Base-by-base conservation (phyloP, 2,888 invertebrate genomes). In the Macaria notata region DNA sequence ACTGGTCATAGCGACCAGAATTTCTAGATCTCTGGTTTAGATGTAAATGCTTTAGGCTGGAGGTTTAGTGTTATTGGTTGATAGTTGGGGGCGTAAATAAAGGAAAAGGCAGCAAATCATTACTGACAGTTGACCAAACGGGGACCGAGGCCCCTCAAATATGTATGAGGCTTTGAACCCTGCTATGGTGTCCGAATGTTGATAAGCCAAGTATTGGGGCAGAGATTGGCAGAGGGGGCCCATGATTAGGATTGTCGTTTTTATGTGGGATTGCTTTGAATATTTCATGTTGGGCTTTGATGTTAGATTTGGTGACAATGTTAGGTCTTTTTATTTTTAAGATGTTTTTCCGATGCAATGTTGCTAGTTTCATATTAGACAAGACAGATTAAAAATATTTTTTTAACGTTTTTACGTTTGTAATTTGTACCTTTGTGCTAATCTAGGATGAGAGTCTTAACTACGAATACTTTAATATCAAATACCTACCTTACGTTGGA, bases 141-240 rank as follows among this genome's bases (percentile, higher is more conserved):
- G 91, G 89, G 89, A 81, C 83, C 75, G 79, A 69, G 72, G 74
- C 85, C 89, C 89, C 84, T 91, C 83, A 91, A 91, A 88, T 91
- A 91, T 91, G 91, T 91, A 91, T 91, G 90, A 88, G 88, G 79
- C 84, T 80, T 80, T 76, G 79, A 87, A 83, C 85, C 84, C 84
- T 86, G 90, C 89, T 90, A 89, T 90, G 90, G 89, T 91, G 91
- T 91, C 91, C 91, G 91, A 91, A 91, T 89, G 88, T 83, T 89
- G 91, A 91, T 91, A 91, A 91, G 91, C 88, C 87, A 85, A 86
- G 86, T 80, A 79, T 83, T 77, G 85, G 87, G 86, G 85, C 50
- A 50, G 56, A 61, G 65, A 63, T 63, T 65, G 77, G 78, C 80
- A 79, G 83, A 79, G 76, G 78, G 71, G 78, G 70, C 66, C 50